Evolutionary conservation across 2,888 invertebrate genomes (phyloP).

Genomic region (Drosophila atripex): DNA sequence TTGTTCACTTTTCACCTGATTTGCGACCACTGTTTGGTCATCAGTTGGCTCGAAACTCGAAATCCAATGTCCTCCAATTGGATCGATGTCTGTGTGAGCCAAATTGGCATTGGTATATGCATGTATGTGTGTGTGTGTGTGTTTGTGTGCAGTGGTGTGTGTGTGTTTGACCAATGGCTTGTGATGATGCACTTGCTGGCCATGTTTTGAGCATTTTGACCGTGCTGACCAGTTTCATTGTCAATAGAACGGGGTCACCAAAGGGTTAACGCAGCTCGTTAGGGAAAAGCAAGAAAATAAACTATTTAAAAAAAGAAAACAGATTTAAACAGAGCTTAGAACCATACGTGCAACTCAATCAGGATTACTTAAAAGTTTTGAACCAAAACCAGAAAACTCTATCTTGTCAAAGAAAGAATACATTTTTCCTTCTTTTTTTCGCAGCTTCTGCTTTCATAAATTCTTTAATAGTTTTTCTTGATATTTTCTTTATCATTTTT

Average conservation of each 20-base stretch:
- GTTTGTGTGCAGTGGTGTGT: too few relatives aligned
- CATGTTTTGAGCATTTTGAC: conserved; percentile 18
- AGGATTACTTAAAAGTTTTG: not conserved
- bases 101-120: conserved; percentile 5
- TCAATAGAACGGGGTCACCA: conserved; percentile 15
- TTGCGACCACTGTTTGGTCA: conserved; percentile 26
- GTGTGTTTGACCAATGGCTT: conserved; percentile 7
- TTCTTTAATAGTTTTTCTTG: not conserved
- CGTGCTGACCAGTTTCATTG: conserved; percentile 36
- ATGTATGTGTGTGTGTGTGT: not conserved
- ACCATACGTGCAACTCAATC: not conserved
- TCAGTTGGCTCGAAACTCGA: conserved; percentile 8
- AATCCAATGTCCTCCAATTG: conserved; percentile 28
- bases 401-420: not conserved
- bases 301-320: not conserved
- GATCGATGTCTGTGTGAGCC: conserved; percentile 20
- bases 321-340: not conserved
- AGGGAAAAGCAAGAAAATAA: not conserved
- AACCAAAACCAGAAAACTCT: not conserved
- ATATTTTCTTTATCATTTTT: not conserved
- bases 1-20: conserved; percentile 8
- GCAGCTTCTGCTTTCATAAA: not conserved
- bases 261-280: conserved; percentile 5
- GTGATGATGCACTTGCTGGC: conserved; percentile 10
- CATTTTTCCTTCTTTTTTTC: too few relatives aligned